Percentiles rank a stretch among this genome's conserved stretches.
Conservation (phyloP, 2,888 invertebrate genomes). For the Chouioia cunea region DNA sequence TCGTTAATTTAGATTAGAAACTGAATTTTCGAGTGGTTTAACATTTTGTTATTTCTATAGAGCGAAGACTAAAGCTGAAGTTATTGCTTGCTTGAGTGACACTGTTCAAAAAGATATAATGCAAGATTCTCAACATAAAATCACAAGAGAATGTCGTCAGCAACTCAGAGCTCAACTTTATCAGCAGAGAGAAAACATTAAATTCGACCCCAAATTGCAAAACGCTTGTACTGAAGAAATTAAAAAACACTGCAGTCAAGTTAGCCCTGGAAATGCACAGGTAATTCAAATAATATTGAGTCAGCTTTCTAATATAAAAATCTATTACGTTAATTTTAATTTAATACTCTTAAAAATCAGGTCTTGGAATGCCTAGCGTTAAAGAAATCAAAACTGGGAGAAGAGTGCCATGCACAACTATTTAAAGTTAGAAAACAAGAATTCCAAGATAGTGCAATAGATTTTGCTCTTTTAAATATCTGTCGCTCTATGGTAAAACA, state of each 20-base stretch:
- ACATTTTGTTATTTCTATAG: constrained; percentile 64
- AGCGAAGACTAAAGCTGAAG: constrained; percentile 83
- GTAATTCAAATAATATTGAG: constrained; percentile 57
- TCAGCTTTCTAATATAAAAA: not conserved
- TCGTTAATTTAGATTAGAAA: constrained; percentile 5
- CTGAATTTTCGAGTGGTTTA: not conserved
- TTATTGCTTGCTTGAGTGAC: constrained; percentile 89
- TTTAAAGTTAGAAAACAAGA: constrained; percentile 90
- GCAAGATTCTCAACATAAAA: constrained; percentile 79
- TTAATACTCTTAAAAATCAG: constrained; percentile 68
- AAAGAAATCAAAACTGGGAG: constrained; percentile 74
- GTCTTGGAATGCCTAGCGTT: constrained; percentile 83
- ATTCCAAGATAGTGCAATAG: constrained; percentile 87
- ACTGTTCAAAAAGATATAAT: constrained; percentile 89
- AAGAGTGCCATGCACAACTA: constrained; percentile 82
- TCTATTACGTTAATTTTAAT: constrained; percentile 2
- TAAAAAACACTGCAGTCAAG: constrained; percentile 76
- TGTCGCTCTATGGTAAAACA: constrained; percentile 89
- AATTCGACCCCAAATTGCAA: constrained; percentile 87
- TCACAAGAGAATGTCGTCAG: constrained; percentile 90
- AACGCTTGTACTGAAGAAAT: constrained; percentile 87
- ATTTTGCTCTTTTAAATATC: constrained; percentile 85
- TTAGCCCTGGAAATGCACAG: constrained; percentile 77
- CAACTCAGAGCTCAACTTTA: constrained; percentile 92
- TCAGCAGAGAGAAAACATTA: constrained; percentile 90